Percentiles rank a stretch among this genome's conserved stretches.
Evolutionary conservation across 2,797 vertebrate species (phyloP).

Genomic region (Brachymystax lenok): DNA sequence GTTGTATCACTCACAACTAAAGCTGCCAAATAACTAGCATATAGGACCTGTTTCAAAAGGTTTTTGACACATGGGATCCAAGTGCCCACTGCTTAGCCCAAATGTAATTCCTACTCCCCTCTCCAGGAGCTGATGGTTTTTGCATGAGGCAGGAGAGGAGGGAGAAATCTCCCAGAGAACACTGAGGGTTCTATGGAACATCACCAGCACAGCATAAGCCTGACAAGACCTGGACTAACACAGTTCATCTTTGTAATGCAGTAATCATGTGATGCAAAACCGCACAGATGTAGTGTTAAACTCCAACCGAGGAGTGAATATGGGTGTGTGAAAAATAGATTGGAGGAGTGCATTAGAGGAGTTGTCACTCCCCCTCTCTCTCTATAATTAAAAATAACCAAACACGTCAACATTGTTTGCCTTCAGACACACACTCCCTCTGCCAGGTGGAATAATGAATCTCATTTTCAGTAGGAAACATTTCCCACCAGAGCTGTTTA

Average conservation of each 20-base stretch:
- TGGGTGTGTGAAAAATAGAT: neutral
- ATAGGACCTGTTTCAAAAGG: neutral
- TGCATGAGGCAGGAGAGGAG: too few species aligned
- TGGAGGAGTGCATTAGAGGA: too few species aligned
- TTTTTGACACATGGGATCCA: neutral
- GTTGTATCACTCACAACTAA: too few species aligned
- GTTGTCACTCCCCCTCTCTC: neutral
- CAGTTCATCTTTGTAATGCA: neutral
- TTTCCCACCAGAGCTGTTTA: neutral
- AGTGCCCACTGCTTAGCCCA: neutral
- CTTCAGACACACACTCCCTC: neutral
- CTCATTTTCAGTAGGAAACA: neutral
- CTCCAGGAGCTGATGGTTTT: neutral
- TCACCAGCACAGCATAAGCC: neutral
- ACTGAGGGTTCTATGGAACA: neutral
- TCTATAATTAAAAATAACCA: neutral
- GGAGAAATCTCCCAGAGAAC: neutral
- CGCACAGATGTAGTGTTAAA: neutral
- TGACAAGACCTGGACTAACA: neutral
- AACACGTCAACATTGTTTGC: neutral
- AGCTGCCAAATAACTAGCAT: too few species aligned
- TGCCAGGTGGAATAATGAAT: conserved; percentile 2
- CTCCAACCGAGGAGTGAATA: neutral
- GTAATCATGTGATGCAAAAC: neutral
- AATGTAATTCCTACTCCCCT: neutral